phyloP scores from a whole-genome alignment of 1,140 invertebrate genomes.

The Caenorhabditis latens region DNA sequence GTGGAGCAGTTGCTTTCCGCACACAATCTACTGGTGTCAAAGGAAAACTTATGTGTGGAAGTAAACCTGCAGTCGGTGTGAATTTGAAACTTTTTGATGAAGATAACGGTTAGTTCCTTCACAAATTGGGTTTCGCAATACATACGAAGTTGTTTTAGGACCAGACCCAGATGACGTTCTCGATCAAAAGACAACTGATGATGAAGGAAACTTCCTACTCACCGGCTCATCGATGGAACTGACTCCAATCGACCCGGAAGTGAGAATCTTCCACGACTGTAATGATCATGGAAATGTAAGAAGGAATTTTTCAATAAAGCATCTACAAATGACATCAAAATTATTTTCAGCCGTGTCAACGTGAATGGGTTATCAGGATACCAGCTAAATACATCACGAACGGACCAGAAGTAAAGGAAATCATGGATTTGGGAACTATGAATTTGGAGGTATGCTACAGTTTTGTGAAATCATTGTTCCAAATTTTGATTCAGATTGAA shows the following conservation, averaged over 20 bases:
- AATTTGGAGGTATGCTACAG: slow-evolving; percentile 70
- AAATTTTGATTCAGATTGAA: slow-evolving; percentile 70
- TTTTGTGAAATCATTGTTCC: too few species aligned
- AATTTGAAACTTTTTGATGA: slow-evolving; percentile 56
- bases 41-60: slow-evolving; percentile 73
- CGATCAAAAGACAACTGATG: slow-evolving; percentile 68
- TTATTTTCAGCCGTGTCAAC: slow-evolving; percentile 73
- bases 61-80: slow-evolving; percentile 63
- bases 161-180: slow-evolving; percentile 77
- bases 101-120: slow-evolving; percentile 70
- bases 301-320: neutral
- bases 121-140: neutral
- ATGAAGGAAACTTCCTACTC: slow-evolving; percentile 70
- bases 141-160: slow-evolving; percentile 58
- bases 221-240: slow-evolving; percentile 74
- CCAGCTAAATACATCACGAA: slow-evolving; percentile 75
- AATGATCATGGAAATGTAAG: slow-evolving; percentile 68
- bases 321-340: neutral
- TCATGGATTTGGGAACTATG: slow-evolving; percentile 75
- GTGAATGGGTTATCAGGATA: slow-evolving; percentile 77
- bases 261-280: slow-evolving; percentile 76
- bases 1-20: slow-evolving; percentile 68
- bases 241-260: slow-evolving; percentile 76
- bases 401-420: slow-evolving; percentile 67
- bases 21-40: slow-evolving; percentile 71